Evolutionary conservation across 2,113 vertebrate genomes (phyloP).

Genomic region (Oncorhynchus tshawytscha): DNA sequence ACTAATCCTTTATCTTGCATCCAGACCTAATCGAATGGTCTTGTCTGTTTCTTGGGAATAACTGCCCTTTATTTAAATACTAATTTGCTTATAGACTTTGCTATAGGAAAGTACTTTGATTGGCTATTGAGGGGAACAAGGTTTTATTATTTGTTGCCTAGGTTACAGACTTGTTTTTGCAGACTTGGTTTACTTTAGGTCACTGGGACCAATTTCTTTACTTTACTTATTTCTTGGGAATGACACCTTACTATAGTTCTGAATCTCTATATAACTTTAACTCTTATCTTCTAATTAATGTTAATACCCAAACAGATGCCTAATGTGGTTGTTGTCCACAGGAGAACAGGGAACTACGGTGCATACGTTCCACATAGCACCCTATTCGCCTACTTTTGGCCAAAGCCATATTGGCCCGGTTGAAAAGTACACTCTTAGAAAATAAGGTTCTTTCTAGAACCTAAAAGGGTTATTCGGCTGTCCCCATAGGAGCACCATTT

Average conservation of each 20-base stretch:
- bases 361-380: too few species aligned
- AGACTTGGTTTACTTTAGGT: constrained; percentile 70
- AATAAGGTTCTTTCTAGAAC: too few species aligned
- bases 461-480: too few species aligned
- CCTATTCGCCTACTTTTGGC: too few species aligned
- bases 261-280: constrained; percentile 31
- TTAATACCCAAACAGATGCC: constrained; percentile 7
- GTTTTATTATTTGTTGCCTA: neutral
- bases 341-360: neutral
- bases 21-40: constrained; percentile 52
- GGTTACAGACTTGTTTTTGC: constrained; percentile 59
- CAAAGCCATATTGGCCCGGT: too few species aligned
- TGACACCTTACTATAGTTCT: constrained; percentile 34
- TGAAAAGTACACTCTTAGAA: too few species aligned
- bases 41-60: constrained; percentile 63
- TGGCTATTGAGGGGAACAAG: constrained; percentile 12
- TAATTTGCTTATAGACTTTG: neutral
- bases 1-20: constrained; percentile 45
- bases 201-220: constrained; percentile 49
- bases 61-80: constrained; percentile 17
- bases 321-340: neutral
- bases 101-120: neutral
- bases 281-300: constrained; percentile 35
- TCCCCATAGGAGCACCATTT: too few species aligned
- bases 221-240: constrained; percentile 40